phyloP scores from a whole-genome alignment of 2,888 invertebrate genomes.

The Hofmannophila pseudospretella region DNA sequence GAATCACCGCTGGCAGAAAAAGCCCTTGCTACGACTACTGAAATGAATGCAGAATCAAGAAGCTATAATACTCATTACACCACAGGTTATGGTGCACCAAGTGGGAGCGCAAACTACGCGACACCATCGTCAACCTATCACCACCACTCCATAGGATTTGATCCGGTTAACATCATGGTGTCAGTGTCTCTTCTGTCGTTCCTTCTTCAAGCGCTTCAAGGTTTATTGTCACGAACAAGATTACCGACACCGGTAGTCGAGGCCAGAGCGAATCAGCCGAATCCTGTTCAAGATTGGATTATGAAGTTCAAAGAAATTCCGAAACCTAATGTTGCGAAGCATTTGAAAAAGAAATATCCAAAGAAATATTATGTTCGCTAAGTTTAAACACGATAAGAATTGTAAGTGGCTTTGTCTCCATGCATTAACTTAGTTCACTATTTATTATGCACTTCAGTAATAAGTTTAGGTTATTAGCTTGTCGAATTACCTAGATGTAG shows the following conservation, averaged over 20 bases:
- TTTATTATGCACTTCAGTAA: slow-evolving; percentile 18
- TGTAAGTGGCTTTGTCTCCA: too few species aligned
- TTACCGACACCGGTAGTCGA: slow-evolving; percentile 60
- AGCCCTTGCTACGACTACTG: slow-evolving; percentile 15
- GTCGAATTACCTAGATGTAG: too few species aligned
- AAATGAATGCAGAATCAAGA: slow-evolving; percentile 30
- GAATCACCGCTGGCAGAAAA: slow-evolving; percentile 45
- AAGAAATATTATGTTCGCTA: slow-evolving; percentile 34
- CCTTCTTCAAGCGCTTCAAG: slow-evolving; percentile 64
- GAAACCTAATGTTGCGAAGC: slow-evolving; percentile 32
- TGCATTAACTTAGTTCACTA: slow-evolving; percentile 10
- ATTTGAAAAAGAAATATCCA: slow-evolving; percentile 44
- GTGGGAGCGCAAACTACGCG: slow-evolving; percentile 42
- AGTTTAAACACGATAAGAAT: slow-evolving; percentile 9
- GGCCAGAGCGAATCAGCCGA: slow-evolving; percentile 39
- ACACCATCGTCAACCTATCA: slow-evolving; percentile 45
- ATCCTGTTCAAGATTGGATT: slow-evolving; percentile 43
- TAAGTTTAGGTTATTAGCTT: slow-evolving; percentile 9
- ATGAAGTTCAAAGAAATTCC: slow-evolving; percentile 39
- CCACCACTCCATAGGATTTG: slow-evolving; percentile 72
- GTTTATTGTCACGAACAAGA: slow-evolving; percentile 51
- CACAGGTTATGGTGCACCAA: slow-evolving; percentile 53
- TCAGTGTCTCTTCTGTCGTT: slow-evolving; percentile 68
- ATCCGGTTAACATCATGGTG: slow-evolving; percentile 69
- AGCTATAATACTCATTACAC: slow-evolving; percentile 51